These are phyloP conservation scores for Lipophrys pholis DNA, from an alignment of 2,113 vertebrate genomes.

Conservation along the genomic window DNA sequence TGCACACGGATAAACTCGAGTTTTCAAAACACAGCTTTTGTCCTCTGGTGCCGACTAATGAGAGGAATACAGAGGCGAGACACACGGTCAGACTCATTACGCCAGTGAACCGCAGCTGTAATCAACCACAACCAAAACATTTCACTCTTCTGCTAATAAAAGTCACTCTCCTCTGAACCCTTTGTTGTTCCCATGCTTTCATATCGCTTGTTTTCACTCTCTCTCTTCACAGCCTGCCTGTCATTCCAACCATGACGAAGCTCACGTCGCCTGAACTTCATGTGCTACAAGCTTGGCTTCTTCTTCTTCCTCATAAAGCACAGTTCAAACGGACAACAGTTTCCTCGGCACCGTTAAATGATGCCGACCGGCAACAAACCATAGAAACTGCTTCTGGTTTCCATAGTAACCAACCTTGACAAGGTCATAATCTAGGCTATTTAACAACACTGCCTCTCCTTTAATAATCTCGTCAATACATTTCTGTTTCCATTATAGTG, in stretches of 20 bases:
- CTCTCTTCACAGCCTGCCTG: constrained; percentile 16
- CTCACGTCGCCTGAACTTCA: constrained; percentile 41
- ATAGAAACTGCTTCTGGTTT: constrained; percentile 49
- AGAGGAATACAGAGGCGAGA: constrained; percentile 50
- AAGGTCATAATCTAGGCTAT: constrained; percentile 40
- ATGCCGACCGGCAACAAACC: constrained; percentile 46
- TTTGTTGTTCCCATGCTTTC: constrained; percentile 44
- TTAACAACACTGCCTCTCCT: constrained; percentile 26
- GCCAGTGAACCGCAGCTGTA: constrained; percentile 42
- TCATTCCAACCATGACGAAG: constrained; percentile 40
- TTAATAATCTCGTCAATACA: background rate
- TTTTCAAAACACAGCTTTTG: constrained; percentile 58
- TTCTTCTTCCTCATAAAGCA: constrained; percentile 28
- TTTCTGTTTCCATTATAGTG: constrained; percentile 2
- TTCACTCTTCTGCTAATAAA: constrained; percentile 33
- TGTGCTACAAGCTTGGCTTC: constrained; percentile 32
- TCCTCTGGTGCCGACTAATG: constrained; percentile 61
- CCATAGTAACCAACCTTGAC: constrained; percentile 52
- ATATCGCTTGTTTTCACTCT: constrained; percentile 24
- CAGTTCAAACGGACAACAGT: constrained; percentile 12
- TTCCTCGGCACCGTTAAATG: constrained; percentile 39
- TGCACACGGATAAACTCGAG: constrained; percentile 29
- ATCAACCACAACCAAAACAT: constrained; percentile 60
- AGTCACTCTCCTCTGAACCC: constrained; percentile 33
- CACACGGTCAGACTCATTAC: constrained; percentile 52